Evolutionary conservation across 2,113 vertebrate genomes (phyloP), one percentile per base, ranked within the genome.

Genomic region (Boleophthalmus pectinirostris): DNA sequence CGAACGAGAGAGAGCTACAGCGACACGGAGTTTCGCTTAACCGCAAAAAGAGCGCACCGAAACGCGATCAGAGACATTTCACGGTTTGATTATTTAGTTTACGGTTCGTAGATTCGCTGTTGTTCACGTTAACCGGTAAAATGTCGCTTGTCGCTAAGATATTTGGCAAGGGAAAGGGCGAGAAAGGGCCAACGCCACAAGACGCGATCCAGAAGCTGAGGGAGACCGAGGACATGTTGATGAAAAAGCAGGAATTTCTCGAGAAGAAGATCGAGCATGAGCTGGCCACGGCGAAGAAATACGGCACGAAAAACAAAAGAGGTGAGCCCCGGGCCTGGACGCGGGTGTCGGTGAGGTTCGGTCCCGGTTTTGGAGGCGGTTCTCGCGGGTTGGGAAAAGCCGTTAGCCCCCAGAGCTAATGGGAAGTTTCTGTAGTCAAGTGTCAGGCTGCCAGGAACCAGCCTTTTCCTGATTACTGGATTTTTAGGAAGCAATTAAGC

Each of bases 261-360:
- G 97, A 99, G 82, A 96, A 97, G 88, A 99, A 98, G 70, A 98
- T 99, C 77, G 94, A 95, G 18, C 93, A 95, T 75, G 97, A 99
- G 77, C 92, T 97, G 66, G 18, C 88, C 10, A 95, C 94, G 1
- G 97, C 97, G 61, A 96, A 95, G 91, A 97, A 96, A 71, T 95
- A 98, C 88, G 97, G 96, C 91, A 98, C 95, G 73, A 98, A 97
- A 90, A 99, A 98, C 92, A 98, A 98, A 87, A 92, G 97, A 91
- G 97, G 96, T 97, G 87, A 96, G 79, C 0, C n/a, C 6, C 8
- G 29, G 66, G 56, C 13, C 3, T 10, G 9, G 11, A 1, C 63
- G 18, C 20, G 1, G 18, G 63, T 20, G 16, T 8, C 16, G 10
- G 15, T 33, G 2, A 15, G 9, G 29, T 15, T 11, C 5, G 18